phyloP scores from a whole-genome alignment of 2,888 invertebrate species.

The Nematopogon swammerdamellus region DNA sequence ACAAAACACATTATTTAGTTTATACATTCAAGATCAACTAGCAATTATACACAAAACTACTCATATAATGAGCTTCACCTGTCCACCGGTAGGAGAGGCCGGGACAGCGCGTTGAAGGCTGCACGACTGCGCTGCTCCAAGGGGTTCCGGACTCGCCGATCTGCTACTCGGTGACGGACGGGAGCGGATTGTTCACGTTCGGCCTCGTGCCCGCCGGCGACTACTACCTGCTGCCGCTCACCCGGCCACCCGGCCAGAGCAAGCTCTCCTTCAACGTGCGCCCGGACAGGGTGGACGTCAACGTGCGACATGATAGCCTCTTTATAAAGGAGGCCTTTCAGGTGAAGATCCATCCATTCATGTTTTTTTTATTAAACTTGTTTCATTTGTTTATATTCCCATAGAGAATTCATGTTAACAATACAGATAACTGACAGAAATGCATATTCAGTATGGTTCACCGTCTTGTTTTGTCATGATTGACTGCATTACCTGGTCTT shows the following conservation, averaged over 20 bases:
- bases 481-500: no score
- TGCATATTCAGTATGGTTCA: no score
- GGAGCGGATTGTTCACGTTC: slow-evolving; percentile 74
- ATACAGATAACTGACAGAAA: no score
- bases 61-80: no score
- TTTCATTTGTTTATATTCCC: background rate
- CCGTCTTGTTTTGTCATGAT: no score
- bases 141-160: slow-evolving; percentile 60
- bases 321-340: slow-evolving; percentile 64
- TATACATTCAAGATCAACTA: no score
- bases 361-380: slow-evolving; percentile 1
- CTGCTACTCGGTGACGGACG: slow-evolving; percentile 71
- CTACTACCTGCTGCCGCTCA: slow-evolving; percentile 67
- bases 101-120: slow-evolving; percentile 50
- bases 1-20: no score
- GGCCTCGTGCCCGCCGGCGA: slow-evolving; percentile 77
- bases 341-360: slow-evolving; percentile 32
- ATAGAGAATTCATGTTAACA: background rate
- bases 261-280: slow-evolving; percentile 75
- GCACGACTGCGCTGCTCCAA: slow-evolving; percentile 55
- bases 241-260: slow-evolving; percentile 45
- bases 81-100: slow-evolving; percentile 45
- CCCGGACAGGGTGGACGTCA: slow-evolving; percentile 67
- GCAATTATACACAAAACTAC: no score
- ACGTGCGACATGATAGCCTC: slow-evolving; percentile 66